These are phyloP conservation scores for Piliocolobus tephrosceles DNA, from an alignment of 2,113 vertebrate genomes.

Conservation along the genomic window DNA sequence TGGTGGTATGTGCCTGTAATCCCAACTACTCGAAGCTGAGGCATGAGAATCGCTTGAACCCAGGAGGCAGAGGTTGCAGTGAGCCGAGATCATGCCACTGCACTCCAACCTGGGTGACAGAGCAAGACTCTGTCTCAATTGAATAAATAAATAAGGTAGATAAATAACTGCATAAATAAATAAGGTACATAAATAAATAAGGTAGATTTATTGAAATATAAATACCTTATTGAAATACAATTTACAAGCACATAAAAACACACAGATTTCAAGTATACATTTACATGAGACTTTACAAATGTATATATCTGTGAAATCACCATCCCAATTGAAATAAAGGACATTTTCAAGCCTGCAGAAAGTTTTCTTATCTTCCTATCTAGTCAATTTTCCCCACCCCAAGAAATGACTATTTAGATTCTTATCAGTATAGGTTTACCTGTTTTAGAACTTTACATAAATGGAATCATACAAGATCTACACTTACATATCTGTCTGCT, in stretches of 20 bases:
- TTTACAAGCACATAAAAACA: not conserved
- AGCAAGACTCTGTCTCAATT: no score
- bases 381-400: not conserved
- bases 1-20: no score
- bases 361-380: not conserved
- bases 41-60: no score
- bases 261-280: not conserved
- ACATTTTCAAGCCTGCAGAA: not conserved
- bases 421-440: not conserved
- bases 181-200: no score
- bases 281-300: not conserved
- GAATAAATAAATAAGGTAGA: no score
- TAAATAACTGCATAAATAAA: no score
- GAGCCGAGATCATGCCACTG: no score
- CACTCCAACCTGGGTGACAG: no score
- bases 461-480: not conserved
- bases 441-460: not conserved
- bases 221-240: not conserved
- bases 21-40: no score
- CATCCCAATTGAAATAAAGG: not conserved
- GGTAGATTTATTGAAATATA: no score
- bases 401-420: not conserved
- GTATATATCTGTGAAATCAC: not conserved
- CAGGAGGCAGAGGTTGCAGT: no score
- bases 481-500: not conserved